These are phyloP conservation scores for Poecilia gillii DNA, from an alignment of 2,797 vertebrate species.

Conservation along the genomic window DNA sequence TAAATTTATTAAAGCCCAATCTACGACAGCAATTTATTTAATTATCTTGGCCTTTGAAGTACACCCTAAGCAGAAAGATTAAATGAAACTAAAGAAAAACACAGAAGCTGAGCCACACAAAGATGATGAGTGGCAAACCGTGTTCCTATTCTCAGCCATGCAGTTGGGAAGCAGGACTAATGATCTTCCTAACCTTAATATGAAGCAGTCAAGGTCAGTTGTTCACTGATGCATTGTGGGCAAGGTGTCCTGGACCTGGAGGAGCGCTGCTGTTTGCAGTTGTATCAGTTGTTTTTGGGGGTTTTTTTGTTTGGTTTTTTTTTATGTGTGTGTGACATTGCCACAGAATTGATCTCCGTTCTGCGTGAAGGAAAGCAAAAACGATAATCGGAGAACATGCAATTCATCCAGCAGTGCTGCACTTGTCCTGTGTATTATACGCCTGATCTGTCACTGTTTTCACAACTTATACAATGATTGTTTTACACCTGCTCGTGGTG, in stretches of 20 bases:
- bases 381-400: slow-evolving; percentile 53
- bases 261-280: slow-evolving; percentile 67
- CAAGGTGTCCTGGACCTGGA: slow-evolving; percentile 69
- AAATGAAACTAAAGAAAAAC: neutral
- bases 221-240: slow-evolving; percentile 76
- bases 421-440: slow-evolving; percentile 27
- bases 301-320: too few relatives aligned
- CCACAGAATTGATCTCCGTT: slow-evolving; percentile 72
- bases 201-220: slow-evolving; percentile 79
- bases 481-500: slow-evolving; percentile 18
- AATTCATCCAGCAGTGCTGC: slow-evolving; percentile 38
- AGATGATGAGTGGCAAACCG: slow-evolving; percentile 56
- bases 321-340: slow-evolving; percentile 68
- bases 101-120: slow-evolving; percentile 29
- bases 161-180: slow-evolving; percentile 67
- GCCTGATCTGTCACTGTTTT: slow-evolving; percentile 18
- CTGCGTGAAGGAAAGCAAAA: slow-evolving; percentile 52
- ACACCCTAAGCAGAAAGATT: slow-evolving; percentile 10
- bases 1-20: slow-evolving; percentile 19
- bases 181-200: slow-evolving; percentile 76
- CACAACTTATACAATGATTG: slow-evolving; percentile 18
- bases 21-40: slow-evolving; percentile 11
- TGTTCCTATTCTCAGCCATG: slow-evolving; percentile 72
- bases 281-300: slow-evolving; percentile 55
- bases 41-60: slow-evolving; percentile 15